Percentiles rank a stretch among this genome's conserved stretches.
Evolutionary conservation across 2,888 invertebrate species (phyloP).

Genomic region (Pecten maximus): DNA sequence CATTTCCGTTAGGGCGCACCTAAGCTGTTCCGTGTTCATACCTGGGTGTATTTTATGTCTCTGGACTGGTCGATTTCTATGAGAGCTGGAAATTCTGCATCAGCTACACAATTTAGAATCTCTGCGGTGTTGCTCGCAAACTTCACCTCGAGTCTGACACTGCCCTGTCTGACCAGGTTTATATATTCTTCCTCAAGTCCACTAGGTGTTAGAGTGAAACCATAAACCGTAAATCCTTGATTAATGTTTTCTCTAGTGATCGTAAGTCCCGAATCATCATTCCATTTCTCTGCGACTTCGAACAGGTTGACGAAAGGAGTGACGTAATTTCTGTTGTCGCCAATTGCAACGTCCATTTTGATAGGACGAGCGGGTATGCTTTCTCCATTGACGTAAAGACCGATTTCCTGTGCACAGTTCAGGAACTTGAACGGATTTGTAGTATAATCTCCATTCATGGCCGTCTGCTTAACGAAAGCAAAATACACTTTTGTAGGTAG

Average conservation of each 20-base stretch:
- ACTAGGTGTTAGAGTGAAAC: background rate
- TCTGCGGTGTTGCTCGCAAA: background rate
- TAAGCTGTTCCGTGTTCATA: constrained; percentile 34
- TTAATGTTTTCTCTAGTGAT: background rate
- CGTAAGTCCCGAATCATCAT: background rate
- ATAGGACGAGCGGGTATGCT: constrained; percentile 14
- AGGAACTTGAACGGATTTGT: constrained; percentile 49
- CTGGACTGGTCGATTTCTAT: background rate
- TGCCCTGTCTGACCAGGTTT: background rate
- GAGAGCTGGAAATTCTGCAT: background rate
- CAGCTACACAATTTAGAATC: background rate
- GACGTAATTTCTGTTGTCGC: too few species aligned
- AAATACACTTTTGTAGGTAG: constrained; percentile 46
- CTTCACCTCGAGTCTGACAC: background rate
- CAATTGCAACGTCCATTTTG: constrained; percentile 38
- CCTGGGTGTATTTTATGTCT: constrained; percentile 41
- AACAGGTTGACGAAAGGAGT: background rate
- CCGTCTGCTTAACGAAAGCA: constrained; percentile 42
- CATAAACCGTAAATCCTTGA: background rate
- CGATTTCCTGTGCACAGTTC: constrained; percentile 37
- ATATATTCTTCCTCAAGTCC: background rate
- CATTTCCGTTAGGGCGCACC: background rate
- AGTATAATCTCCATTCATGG: constrained; percentile 37
- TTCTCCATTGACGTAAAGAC: background rate
- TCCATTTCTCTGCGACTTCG: background rate